Evolutionary conservation across 2,797 vertebrate genomes (phyloP).

Genomic region (Pantherophis vulpinus): DNA sequence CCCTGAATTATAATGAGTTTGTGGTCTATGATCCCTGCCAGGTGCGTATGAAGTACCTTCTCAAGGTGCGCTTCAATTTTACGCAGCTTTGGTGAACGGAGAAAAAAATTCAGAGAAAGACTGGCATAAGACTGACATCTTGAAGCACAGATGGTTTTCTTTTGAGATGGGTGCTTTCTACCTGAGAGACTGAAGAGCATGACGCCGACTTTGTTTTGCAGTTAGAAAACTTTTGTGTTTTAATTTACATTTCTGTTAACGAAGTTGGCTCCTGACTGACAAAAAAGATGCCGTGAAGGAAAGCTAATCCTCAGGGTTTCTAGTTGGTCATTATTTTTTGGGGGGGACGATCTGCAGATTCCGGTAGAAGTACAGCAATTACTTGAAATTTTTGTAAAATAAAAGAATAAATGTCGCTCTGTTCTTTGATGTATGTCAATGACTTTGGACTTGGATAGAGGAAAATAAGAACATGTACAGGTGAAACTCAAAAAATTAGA

Average conservation of each 20-base stretch:
- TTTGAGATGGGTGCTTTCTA: background rate
- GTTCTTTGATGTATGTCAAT: background rate
- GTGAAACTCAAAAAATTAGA: too few relatives aligned
- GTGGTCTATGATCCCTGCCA: conserved; percentile 84
- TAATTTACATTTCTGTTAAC: background rate
- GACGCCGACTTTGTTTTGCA: too few relatives aligned
- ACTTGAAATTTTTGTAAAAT: background rate
- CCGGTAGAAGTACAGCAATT: background rate
- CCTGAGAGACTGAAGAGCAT: background rate
- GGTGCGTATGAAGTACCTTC: conserved; percentile 84
- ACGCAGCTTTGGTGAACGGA: conserved; percentile 79
- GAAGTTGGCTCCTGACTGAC: background rate
- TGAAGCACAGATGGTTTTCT: background rate
- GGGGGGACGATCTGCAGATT: too few relatives aligned
- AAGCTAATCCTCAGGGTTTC: background rate
- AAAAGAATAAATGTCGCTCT: background rate
- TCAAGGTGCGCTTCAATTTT: conserved; percentile 83
- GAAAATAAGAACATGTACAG: background rate
- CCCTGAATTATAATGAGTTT: conserved; percentile 90
- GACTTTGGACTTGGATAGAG: background rate
- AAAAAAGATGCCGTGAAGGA: background rate
- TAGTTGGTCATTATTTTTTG: background rate
- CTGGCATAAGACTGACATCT: background rate
- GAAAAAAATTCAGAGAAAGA: background rate
- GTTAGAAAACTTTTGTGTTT: background rate